These are phyloP conservation scores for Temnothorax curvispinosus DNA, from an alignment of 1,140 invertebrate species.

Conservation along the genomic window DNA sequence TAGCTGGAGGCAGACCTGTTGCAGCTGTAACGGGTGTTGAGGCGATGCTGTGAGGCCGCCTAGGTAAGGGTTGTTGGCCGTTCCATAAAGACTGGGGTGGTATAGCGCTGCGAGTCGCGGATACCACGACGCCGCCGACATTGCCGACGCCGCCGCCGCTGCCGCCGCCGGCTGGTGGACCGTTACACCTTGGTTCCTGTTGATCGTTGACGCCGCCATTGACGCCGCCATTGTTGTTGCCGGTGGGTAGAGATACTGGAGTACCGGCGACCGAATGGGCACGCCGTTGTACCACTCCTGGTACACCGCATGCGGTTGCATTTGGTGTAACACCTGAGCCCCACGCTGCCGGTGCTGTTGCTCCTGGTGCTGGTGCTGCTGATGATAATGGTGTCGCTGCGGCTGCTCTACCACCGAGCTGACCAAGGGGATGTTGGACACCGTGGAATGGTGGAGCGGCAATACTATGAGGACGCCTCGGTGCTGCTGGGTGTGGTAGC, in stretches of 20 bases:
- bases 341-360: constrained; percentile 64
- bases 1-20: constrained; percentile 75
- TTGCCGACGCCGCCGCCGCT: constrained; percentile 9
- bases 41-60: constrained; percentile 84
- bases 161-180: constrained; percentile 33
- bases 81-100: constrained; percentile 84
- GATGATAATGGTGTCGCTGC: constrained; percentile 65
- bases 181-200: constrained; percentile 66
- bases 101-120: constrained; percentile 77
- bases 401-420: constrained; percentile 75
- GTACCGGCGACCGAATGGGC: constrained; percentile 80
- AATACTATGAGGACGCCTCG: constrained; percentile 85
- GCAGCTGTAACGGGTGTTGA: constrained; percentile 79
- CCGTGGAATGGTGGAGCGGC: constrained; percentile 81
- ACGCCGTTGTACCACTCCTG: constrained; percentile 77
- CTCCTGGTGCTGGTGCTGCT: constrained; percentile 61
- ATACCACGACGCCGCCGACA: constrained; percentile 56
- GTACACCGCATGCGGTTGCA: constrained; percentile 64
- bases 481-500: constrained; percentile 84
- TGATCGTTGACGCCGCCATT: constrained; percentile 68
- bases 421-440: constrained; percentile 74
- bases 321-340: constrained; percentile 48
- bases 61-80: constrained; percentile 81
- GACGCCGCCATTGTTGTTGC: constrained; percentile 70
- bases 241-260: constrained; percentile 75